Conservation (phyloP, 1,140 invertebrate genomes). For the Drosophila paulistorum region DNA sequence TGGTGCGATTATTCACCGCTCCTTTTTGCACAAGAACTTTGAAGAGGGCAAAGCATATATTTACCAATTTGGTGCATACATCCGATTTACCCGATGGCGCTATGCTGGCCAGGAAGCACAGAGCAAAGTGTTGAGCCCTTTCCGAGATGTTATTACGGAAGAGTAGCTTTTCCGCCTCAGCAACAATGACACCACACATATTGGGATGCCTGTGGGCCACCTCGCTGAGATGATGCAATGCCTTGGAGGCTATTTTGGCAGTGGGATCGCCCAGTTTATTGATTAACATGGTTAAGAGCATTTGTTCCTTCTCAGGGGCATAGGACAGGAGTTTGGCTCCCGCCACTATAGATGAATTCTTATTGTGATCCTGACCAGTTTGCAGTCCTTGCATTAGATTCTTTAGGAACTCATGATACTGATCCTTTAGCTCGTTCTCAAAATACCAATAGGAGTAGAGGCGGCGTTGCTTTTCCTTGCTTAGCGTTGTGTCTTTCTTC, state of each 20-base stretch:
- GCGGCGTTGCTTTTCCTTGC: constrained; percentile 78
- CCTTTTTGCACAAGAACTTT: constrained; percentile 95
- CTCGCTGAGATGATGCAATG: constrained; percentile 93
- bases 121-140: constrained; percentile 95
- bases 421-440: constrained; percentile 89
- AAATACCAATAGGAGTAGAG: constrained; percentile 86
- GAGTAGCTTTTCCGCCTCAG: constrained; percentile 94
- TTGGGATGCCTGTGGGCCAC: constrained; percentile 94
- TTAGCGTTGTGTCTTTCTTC: constrained; percentile 56
- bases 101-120: constrained; percentile 94
- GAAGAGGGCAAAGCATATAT: constrained; percentile 98
- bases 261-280: constrained; percentile 98
- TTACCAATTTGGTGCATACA: constrained; percentile 92
- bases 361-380: constrained; percentile 87
- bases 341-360: constrained; percentile 90
- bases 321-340: constrained; percentile 91
- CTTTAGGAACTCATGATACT: constrained; percentile 84
- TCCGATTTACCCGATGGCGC: constrained; percentile 87
- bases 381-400: constrained; percentile 78
- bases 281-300: constrained; percentile 91
- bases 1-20: constrained; percentile 95
- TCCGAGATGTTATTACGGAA: constrained; percentile 93
- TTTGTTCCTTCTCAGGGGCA: constrained; percentile 95
- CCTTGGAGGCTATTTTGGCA: constrained; percentile 93
- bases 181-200: constrained; percentile 94